Evolutionary conservation across 1,140 invertebrate species (phyloP), one percentile per base, ranked within the genome.

Genomic region (Eumeta japonica): DNA sequence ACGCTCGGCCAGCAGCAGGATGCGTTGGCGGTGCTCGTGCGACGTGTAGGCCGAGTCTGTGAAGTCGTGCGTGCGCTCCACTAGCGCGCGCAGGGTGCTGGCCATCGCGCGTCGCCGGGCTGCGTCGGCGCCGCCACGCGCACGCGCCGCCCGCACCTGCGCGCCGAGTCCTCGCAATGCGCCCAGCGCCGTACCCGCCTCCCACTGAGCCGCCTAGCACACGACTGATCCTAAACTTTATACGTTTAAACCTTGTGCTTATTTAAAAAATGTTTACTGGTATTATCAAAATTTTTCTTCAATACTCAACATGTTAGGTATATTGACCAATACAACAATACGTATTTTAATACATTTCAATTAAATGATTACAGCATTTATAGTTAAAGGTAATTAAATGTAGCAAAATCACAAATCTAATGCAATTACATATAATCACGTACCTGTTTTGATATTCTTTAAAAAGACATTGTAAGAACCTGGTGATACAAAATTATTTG

Each of bases 21-120:
- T 95, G 61, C 91, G 91, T 76, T 99, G 94, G 35, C 96, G 81
- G 74, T 98, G 92, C 55, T 97, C 92, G 75, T 99, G 94, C 50
- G 86, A 90, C 19, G 96, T 98, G 74, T 98, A 98, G 36, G 96
- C 93, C 38, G 95, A 98, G 75, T 99, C 96, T 9, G 97, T 99
- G 76, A 99, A 99, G 73, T 99, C 97, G 76, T 97, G 94, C 35
- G 92, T 96, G 52, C 93, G 85, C 74, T 99, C 96, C 17, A 95
- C 85, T 12, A 98, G 85, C 19, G 88, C 85, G 39, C 97, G 93
- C 50, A 98, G 81, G 16, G 92, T 89, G 44, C 82, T 64, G 1
- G 86, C 83, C 12, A 98, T 78, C 15, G 90, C 86, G 48, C 90
- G 85, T 41, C 87, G 78, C 50, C 82, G 80, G 48, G 79, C 41